Percentiles rank a stretch among this genome's conserved stretches.
These are phyloP conservation scores for Lutraria lutraria DNA, from an alignment of 2,888 invertebrate species.

Conservation along the genomic window DNA sequence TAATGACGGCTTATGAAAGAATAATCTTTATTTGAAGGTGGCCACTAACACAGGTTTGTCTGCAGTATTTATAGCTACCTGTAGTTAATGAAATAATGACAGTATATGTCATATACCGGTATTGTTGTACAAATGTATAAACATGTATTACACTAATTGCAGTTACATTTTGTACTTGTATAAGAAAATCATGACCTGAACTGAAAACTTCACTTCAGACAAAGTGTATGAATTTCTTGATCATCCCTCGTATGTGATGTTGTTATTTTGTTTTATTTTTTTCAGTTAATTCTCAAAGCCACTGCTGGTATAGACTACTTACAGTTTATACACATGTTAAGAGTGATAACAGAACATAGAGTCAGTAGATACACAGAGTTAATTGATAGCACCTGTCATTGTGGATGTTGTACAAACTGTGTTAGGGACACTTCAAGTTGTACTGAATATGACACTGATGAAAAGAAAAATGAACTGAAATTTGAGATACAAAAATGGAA, in stretches of 20 bases:
- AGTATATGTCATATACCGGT: background rate
- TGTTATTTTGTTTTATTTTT: slow-evolving; percentile 28
- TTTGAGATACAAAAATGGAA: background rate
- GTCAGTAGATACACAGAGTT: slow-evolving; percentile 41
- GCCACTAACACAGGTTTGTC: no score
- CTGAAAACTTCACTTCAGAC: no score
- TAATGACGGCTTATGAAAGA: no score
- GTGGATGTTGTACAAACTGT: background rate
- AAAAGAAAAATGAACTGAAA: background rate
- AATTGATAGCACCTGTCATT: background rate
- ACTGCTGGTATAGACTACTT: slow-evolving; percentile 82
- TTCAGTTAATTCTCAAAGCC: slow-evolving; percentile 84
- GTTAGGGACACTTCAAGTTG: no score
- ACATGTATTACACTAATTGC: no score
- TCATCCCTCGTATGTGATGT: no score
- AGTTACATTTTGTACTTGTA: no score
- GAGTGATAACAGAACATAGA: slow-evolving; percentile 76
- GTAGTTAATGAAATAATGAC: background rate
- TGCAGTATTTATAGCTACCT: no score
- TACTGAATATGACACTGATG: background rate
- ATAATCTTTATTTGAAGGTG: no score
- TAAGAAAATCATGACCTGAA: no score
- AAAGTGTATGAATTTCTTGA: no score
- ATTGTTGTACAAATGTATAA: no score
- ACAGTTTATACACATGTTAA: slow-evolving; percentile 81